Evolutionary conservation across 2,113 vertebrate genomes (phyloP), one percentile per base, ranked within the genome.

Genomic region (Oreotrochilus melanogaster): DNA sequence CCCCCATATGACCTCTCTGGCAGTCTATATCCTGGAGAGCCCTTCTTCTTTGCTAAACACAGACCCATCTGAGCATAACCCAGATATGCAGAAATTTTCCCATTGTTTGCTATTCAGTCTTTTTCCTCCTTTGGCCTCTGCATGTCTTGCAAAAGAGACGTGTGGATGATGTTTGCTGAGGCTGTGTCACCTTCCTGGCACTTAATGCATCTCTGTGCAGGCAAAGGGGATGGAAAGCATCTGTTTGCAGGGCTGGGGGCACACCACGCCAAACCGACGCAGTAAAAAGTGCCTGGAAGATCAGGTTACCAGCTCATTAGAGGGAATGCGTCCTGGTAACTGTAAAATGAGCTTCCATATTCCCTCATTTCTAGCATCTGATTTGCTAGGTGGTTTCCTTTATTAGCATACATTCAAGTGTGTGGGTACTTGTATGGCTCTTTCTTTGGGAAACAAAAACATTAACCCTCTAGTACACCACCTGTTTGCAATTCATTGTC

Each of bases 401-500:
- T 96, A 95, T 97, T 95, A 95, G 84, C 76, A 48, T 80, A 93
- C 65, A 80, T 54, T 92, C 88, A 95, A 94, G 80, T 88, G 57
- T 83, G 88, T 94, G 87, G 84, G 73, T 80, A 78, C 96, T 97
- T 94, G 88, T 91, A 37, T 62, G 43, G 30, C 33, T 89, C 90
- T 95, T 95, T 95, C 64, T 94, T 86, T 81, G 80, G 60, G 84
- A 94, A 96, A 97, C 91, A 97, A 97, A 98, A 97, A 94, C 96
- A 93, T 96, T 94, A 97, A 97, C 95, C 78, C 87, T 86, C 57
- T 84, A 91, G 86, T 78, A 86, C 75, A 95, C 97, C 97, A 98
- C 97, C 97, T 98, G 97, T 97, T 98, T 97, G 96, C 96, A 97
- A 93, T 97, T 97, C 92, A 95, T 96, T 97, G 96, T 97, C 87